Conservation (phyloP, 1,140 invertebrate genomes). For the Yoshiicerus persimilis region DNA sequence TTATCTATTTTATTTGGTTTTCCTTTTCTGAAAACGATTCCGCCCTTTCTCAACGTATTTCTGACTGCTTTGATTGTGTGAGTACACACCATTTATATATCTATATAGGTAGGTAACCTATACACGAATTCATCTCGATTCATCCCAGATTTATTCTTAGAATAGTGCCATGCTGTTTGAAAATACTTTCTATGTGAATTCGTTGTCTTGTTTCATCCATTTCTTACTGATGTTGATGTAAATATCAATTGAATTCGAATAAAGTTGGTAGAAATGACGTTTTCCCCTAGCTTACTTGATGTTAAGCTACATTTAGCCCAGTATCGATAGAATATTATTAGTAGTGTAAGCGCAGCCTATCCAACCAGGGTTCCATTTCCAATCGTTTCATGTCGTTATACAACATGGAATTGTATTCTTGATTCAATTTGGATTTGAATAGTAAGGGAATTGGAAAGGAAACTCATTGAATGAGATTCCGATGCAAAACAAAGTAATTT, state of each 20-base stretch:
- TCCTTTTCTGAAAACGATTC: neutral
- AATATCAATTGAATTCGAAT: conserved; percentile 4
- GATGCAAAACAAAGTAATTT: conserved; percentile 21
- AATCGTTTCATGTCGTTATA: no score
- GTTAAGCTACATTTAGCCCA: neutral
- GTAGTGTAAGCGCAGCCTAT: no score
- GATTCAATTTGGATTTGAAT: conserved; percentile 7
- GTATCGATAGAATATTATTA: neutral
- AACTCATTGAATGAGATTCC: neutral
- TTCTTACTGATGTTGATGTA: conserved; percentile 3
- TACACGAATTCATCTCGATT: no score
- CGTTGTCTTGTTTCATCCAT: neutral
- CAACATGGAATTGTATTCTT: neutral
- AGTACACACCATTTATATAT: no score
- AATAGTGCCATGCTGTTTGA: neutral
- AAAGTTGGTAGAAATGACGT: neutral
- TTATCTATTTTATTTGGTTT: neutral
- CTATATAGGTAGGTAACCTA: neutral
- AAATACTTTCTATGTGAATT: neutral
- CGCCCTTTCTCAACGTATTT: neutral
- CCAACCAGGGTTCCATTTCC: no score
- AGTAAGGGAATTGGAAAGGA: neutral
- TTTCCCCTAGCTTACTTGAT: neutral
- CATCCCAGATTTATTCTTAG: no score
- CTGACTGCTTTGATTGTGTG: neutral